Evolutionary conservation across 2,113 vertebrate species (phyloP).

Genomic region (Myrmecobius fasciatus): DNA sequence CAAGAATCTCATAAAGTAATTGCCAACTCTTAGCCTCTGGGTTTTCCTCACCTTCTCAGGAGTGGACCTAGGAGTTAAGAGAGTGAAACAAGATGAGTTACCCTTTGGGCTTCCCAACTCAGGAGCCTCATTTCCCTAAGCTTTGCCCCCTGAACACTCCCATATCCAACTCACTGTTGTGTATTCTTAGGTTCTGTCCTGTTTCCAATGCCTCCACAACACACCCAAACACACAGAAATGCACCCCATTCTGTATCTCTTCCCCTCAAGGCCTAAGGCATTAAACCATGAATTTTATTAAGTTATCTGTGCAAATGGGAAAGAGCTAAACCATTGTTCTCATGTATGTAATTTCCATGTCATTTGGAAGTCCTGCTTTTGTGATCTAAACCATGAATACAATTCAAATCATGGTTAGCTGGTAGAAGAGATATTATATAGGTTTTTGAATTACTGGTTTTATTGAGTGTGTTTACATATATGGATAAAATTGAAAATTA

Average conservation of each 20-base stretch:
- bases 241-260: background rate
- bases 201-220: background rate
- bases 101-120: background rate
- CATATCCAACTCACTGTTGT: background rate
- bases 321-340: background rate
- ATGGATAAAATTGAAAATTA: too few species aligned
- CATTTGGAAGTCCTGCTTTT: slow-evolving; percentile 26
- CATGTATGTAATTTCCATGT: background rate
- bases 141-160: background rate
- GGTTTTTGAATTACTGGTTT: background rate
- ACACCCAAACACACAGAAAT: background rate
- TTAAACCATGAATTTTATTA: background rate
- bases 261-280: background rate
- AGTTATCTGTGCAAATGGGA: background rate
- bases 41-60: background rate
- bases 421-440: background rate
- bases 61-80: background rate
- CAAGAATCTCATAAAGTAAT: background rate
- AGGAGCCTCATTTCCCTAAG: background rate
- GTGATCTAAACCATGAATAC: background rate
- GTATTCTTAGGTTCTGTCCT: background rate
- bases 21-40: background rate
- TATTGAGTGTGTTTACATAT: background rate
- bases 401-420: slow-evolving; percentile 6
- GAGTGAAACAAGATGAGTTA: background rate